Evolutionary conservation across 2,113 vertebrate species (phyloP).

Genomic region (Calonectris borealis): DNA sequence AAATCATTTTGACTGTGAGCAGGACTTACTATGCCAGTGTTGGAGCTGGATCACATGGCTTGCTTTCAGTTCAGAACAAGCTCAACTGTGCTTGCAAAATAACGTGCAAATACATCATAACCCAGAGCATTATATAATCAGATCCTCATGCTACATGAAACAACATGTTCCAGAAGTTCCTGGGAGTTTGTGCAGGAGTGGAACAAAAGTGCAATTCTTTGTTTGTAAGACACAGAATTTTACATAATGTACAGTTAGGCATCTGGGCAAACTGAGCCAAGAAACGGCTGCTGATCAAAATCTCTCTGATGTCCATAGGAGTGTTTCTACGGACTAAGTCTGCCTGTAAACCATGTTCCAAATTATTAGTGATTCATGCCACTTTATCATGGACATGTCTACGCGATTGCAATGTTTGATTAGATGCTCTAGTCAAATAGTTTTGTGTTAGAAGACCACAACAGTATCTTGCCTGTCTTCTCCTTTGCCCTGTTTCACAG

Average conservation of each 20-base stretch:
- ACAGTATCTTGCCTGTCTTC: neutral
- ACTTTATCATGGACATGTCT: neutral
- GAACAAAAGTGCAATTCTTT: neutral
- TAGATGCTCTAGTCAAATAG: neutral
- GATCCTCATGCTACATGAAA: neutral
- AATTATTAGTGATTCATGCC: neutral
- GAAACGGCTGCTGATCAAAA: neutral
- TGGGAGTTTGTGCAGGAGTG: neutral
- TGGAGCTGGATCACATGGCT: neutral
- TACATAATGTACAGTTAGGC: neutral
- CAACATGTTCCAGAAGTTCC: neutral
- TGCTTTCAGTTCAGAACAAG: neutral
- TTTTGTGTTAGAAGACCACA: neutral
- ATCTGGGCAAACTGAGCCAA: neutral
- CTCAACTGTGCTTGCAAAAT: neutral
- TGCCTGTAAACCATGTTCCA: neutral
- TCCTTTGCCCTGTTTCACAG: neutral
- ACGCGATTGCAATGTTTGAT: neutral
- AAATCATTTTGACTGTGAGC: neutral
- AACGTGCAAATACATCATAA: neutral
- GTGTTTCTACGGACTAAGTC: neutral
- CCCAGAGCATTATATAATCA: neutral
- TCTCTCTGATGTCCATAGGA: neutral
- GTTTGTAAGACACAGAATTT: neutral
- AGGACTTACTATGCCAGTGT: neutral